A percentile compares a stretch with the other conserved stretches of the same genome.
phyloP scores from a whole-genome alignment of 2,797 vertebrate genomes.

The Columba guinea region DNA sequence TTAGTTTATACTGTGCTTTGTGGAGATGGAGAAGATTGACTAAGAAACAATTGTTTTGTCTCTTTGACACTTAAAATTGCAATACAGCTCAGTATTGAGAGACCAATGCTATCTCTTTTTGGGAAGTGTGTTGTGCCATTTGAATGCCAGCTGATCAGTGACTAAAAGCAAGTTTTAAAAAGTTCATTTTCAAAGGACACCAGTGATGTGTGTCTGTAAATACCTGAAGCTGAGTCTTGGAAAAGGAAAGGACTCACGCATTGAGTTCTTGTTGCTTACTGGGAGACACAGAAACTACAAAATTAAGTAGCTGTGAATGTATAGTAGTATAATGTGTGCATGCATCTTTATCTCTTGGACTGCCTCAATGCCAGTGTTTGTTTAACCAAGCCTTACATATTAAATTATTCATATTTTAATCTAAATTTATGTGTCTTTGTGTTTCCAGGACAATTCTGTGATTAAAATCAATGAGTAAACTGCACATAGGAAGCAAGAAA shows the following conservation, averaged over 20 bases:
- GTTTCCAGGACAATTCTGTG: conserved; percentile 14
- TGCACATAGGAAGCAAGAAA: not conserved
- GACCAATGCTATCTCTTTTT: not conserved
- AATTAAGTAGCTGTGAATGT: not conserved
- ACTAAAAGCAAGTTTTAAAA: not conserved
- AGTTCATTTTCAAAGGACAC: not conserved
- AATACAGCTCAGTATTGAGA: not conserved
- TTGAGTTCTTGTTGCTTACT: not conserved
- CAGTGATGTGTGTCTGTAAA: rapidly evolving
- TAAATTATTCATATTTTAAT: conserved; percentile 59
- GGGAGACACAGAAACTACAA: not conserved
- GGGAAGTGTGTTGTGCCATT: not conserved
- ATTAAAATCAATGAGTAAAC: conserved; percentile 12
- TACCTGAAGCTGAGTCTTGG: not conserved
- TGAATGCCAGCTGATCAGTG: not conserved
- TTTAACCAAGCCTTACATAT: not conserved
- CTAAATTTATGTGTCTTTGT: conserved; percentile 22
- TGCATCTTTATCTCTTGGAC: not conserved
- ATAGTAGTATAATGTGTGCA: not conserved
- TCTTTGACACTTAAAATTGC: not conserved
- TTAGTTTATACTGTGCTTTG: not conserved
- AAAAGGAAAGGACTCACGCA: not conserved
- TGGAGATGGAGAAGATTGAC: not conserved
- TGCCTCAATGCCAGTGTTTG: not conserved
- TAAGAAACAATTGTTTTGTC: not conserved